Evolutionary conservation across 2,113 vertebrate genomes (phyloP).

Genomic region (Nothocercus julius): DNA sequence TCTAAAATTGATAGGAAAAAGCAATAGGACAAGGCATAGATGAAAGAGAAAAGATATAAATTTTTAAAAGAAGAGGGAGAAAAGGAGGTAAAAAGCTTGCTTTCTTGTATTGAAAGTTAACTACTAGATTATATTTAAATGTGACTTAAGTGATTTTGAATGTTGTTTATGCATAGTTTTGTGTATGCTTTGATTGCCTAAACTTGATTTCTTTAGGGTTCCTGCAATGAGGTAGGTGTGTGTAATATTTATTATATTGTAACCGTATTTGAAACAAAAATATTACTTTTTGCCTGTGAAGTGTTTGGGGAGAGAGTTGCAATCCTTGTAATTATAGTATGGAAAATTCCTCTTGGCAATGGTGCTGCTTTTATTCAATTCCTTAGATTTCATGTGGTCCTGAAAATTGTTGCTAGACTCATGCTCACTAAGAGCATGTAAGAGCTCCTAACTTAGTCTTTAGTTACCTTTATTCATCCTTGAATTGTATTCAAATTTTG

Average conservation of each 20-base stretch:
- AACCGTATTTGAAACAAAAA: slow-evolving; percentile 35
- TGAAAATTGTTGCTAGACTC: slow-evolving; percentile 30
- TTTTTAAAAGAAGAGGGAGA: neutral
- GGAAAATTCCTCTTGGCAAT: slow-evolving; percentile 10
- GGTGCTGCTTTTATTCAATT: neutral
- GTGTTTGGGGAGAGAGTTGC: neutral
- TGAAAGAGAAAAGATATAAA: neutral
- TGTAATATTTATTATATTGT: slow-evolving; percentile 26
- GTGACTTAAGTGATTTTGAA: neutral
- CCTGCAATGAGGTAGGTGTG: neutral
- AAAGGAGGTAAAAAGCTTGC: neutral
- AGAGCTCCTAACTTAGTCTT: neutral
- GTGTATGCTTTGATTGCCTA: neutral
- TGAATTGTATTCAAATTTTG: slow-evolving; percentile 6
- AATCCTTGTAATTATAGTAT: slow-evolving; percentile 18
- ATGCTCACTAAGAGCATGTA: slow-evolving; percentile 6
- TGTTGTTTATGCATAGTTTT: neutral
- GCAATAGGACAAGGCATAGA: neutral
- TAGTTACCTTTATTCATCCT: slow-evolving; percentile 13
- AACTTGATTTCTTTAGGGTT: neutral
- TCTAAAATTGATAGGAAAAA: neutral
- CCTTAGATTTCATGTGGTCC: slow-evolving; percentile 13
- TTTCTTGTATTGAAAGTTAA: neutral
- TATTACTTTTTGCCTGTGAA: slow-evolving; percentile 9
- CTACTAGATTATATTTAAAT: neutral